Evolutionary conservation across 2,888 invertebrate genomes (phyloP), one percentile per base, ranked within the genome.

Genomic region (Drosophila formosana): DNA sequence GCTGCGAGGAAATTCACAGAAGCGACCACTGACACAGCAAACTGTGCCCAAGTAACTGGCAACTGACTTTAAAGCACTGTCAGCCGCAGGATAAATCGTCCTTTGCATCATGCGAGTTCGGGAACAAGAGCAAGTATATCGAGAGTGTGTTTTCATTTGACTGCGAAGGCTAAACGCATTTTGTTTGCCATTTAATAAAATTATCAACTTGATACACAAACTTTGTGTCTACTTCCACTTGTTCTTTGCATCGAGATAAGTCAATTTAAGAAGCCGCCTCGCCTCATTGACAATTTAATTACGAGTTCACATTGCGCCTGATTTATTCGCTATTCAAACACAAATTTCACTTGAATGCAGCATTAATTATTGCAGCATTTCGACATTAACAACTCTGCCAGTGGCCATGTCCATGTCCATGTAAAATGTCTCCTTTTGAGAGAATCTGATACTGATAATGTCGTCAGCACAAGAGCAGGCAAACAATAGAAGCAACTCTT

Each of bases 161-260:
- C 47, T 60, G 61, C 37, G 26, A 32, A 47, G 66, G 52, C 47
- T 65, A 41, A 28, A 56, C 49, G 23, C 68, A 82, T 86, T 83
- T 86, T 76, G 81, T 86, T 82, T 83, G 77, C 56, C 84, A 75
- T 72, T 72, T 80, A 83, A 83, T 80, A 61, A 66, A 87, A 73
- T 83, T 83, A 83, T 84, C 82, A 87, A 83, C 72, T 86, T 79
- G 84, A 83, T 80, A 80, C 64, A 77, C 80, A 80, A 75, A 58
- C 46, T 63, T 63, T 43, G 47, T 47, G 47, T 18, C 23, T 73
- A 78, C 75, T 80, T 85, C 45, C 32, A 34, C 56, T 51, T 66
- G 41, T 66, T 34, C 65, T 50, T 55, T 56, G 45, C 65, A 76
- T 72, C 76, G 68, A 66, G 80, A 77, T 78, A 75, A 75, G 63